These are phyloP conservation scores for Caenorhabditis inopinata DNA, from an alignment of 1,140 invertebrate species.

Conservation along the genomic window DNA sequence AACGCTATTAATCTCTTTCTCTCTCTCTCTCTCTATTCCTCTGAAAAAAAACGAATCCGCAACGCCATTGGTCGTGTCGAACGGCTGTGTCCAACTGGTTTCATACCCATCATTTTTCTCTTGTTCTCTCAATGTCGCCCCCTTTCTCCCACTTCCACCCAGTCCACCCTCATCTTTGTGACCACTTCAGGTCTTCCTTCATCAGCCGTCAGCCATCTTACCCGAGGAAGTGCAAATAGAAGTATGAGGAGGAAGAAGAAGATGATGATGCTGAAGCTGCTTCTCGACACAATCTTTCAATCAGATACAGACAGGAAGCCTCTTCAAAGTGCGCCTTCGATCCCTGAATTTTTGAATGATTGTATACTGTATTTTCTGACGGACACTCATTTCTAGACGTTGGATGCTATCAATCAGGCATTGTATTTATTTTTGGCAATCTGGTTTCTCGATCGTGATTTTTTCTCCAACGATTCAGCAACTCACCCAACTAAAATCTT, in stretches of 20 bases:
- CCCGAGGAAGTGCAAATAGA: conserved; percentile 30
- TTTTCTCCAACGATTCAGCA: too few species aligned
- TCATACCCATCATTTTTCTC: not conserved
- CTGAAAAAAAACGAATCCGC: not conserved
- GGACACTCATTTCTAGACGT: too few species aligned
- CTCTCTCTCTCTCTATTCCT: too few species aligned
- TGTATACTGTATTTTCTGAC: not conserved
- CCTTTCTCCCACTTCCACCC: too few species aligned
- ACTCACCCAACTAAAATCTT: conserved; percentile 17
- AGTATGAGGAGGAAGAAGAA: not conserved
- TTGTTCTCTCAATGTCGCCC: not conserved
- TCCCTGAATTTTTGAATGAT: not conserved
- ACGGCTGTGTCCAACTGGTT: conserved; percentile 25
- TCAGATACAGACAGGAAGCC: conserved; percentile 11
- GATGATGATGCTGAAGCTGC: not conserved
- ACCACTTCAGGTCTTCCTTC: too few species aligned
- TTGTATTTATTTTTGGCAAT: too few species aligned
- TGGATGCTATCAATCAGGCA: too few species aligned
- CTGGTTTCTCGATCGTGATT: too few species aligned
- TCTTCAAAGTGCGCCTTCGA: conserved; percentile 9
- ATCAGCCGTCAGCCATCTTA: conserved; percentile 25
- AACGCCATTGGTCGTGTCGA: conserved; percentile 20
- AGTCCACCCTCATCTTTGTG: too few species aligned
- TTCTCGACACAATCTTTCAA: conserved; percentile 15
- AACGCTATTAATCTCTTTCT: too few species aligned